Percentiles rank a stretch among this genome's conserved stretches.
Conservation (phyloP, 2,888 invertebrate species). For the Drosophila flavopinicola region DNA sequence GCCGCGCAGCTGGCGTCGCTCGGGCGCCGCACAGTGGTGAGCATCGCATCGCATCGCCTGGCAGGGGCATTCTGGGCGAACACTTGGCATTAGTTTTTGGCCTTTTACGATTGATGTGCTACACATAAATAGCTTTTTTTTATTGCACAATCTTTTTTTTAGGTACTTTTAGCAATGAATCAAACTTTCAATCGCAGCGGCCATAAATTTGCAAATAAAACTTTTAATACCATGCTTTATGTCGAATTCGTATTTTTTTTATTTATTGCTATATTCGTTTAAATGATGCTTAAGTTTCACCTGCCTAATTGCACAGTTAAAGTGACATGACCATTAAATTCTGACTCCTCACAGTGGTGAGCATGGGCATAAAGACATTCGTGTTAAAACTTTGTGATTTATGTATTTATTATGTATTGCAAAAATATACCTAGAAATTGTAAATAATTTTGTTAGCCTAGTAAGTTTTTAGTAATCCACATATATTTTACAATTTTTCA, state of each 20-base stretch:
- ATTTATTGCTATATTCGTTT: neutral
- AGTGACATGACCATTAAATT: too few relatives aligned
- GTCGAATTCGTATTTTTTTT: neutral
- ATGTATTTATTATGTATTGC: too few relatives aligned
- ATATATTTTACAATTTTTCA: too few relatives aligned
- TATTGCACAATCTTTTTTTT: neutral
- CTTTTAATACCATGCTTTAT: neutral
- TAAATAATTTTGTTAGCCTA: too few relatives aligned
- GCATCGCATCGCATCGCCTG: neutral
- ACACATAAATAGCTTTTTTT: neutral
- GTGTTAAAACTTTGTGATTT: neutral
- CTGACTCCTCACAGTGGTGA: too few relatives aligned
- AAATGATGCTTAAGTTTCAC: neutral
- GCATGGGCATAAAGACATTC: neutral
- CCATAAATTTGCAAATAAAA: neutral
- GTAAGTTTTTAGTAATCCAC: too few relatives aligned
- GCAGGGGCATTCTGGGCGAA: conserved; percentile 13
- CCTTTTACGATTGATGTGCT: neutral
- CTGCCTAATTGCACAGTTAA: neutral
- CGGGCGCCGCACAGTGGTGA: conserved; percentile 60
- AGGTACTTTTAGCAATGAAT: neutral
- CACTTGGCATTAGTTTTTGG: neutral
- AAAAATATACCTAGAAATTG: too few relatives aligned
- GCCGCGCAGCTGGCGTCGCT: conserved; percentile 43
- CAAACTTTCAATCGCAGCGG: neutral